These are phyloP conservation scores for Acronicta alni DNA, from an alignment of 2,888 invertebrate genomes.

Conservation along the genomic window DNA sequence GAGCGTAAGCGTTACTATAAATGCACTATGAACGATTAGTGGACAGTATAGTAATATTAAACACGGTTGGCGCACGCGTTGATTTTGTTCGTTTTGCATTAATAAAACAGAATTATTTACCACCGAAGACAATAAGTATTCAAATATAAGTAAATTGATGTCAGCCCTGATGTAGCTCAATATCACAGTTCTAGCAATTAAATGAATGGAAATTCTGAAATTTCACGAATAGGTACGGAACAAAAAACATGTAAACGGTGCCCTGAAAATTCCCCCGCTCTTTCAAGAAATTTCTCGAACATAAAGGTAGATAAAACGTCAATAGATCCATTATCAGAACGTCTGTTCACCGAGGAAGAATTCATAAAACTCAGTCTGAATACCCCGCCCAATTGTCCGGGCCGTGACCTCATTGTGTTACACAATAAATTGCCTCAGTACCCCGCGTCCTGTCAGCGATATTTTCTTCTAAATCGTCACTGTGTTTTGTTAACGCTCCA, in stretches of 20 bases:
- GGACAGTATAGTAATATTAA: slow-evolving; percentile 13
- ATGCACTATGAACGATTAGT: slow-evolving; percentile 16
- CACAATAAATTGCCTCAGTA: slow-evolving; percentile 40
- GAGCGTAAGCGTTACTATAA: slow-evolving; percentile 1
- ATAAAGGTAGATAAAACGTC: slow-evolving; percentile 48
- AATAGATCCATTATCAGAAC: slow-evolving; percentile 48
- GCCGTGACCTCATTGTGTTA: slow-evolving; percentile 41
- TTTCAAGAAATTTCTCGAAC: slow-evolving; percentile 23
- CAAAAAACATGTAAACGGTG: slow-evolving; percentile 9
- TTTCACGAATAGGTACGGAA: not conserved
- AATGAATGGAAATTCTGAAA: too few species aligned
- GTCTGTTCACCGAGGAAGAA: slow-evolving; percentile 30
- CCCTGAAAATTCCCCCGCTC: slow-evolving; percentile 8
- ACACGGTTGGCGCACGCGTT: slow-evolving; percentile 1
- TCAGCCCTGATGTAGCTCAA: too few species aligned
- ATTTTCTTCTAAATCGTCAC: slow-evolving; percentile 51
- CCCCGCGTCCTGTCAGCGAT: slow-evolving; percentile 39
- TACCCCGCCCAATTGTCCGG: slow-evolving; percentile 39
- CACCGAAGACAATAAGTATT: too few species aligned
- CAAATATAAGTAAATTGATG: too few species aligned
- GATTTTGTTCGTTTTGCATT: not conserved
- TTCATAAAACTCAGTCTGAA: slow-evolving; percentile 47
- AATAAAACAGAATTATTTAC: too few species aligned
- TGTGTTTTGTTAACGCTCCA: slow-evolving; percentile 43
- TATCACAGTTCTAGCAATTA: not conserved